Percentiles rank a stretch among this genome's conserved stretches.
Evolutionary conservation across 2,797 vertebrate species (phyloP).

Genomic region (Discoglossus pictus): DNA sequence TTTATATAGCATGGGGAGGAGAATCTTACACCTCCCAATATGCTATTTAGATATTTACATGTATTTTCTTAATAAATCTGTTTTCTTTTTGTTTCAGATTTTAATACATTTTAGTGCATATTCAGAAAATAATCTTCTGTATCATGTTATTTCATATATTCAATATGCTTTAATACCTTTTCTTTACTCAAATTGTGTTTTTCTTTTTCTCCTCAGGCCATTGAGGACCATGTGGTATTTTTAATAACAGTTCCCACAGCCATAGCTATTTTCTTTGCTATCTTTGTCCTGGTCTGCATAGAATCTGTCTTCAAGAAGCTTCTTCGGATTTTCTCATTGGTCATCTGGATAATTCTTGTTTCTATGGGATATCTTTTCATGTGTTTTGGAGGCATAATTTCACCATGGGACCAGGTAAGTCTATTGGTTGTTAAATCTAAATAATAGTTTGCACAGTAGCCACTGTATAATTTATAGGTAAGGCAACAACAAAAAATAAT

Average conservation of each 20-base stretch:
- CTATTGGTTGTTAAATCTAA: not conserved
- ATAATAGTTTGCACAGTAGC: no score
- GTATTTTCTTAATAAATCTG: no score
- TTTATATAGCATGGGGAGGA: no score
- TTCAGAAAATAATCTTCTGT: no score
- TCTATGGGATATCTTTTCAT: constrained; percentile 97
- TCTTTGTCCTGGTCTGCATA: constrained; percentile 95
- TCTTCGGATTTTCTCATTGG: constrained; percentile 88
- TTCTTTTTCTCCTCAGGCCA: constrained; percentile 70
- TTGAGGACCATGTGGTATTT: constrained; percentile 91
- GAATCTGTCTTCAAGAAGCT: constrained; percentile 96
- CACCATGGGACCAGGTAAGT: constrained; percentile 97
- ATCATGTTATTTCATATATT: no score
- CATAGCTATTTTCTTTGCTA: constrained; percentile 93
- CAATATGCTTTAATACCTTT: no score
- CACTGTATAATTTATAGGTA: no score
- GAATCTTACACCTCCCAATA: no score
- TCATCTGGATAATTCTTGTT: constrained; percentile 93
- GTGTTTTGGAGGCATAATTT: constrained; percentile 94
- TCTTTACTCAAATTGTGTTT: not conserved
- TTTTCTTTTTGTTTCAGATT: no score
- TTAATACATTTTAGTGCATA: no score
- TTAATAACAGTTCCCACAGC: constrained; percentile 95
- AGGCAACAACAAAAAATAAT: no score
- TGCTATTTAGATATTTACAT: no score